Conservation (phyloP, 2,797 vertebrate species). For the Amblyopsis hoosieri region DNA sequence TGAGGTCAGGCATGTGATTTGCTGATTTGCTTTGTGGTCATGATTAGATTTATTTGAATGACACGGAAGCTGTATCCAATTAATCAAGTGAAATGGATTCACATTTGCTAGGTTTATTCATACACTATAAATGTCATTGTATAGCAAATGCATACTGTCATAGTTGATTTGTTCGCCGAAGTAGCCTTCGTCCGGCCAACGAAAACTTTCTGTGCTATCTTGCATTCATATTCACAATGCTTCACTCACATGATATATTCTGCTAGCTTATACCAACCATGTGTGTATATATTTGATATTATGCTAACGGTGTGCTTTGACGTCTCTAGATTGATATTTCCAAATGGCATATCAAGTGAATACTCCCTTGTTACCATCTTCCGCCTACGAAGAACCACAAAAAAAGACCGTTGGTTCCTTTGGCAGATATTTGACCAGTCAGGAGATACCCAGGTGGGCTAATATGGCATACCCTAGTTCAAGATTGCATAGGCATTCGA, state of each 20-base stretch:
- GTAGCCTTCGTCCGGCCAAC: conserved; percentile 47
- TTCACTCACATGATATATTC: too few relatives aligned
- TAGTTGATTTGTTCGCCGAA: conserved; percentile 60
- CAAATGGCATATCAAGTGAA: conserved; percentile 87
- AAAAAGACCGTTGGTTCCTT: conserved; percentile 94
- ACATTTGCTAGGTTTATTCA: conserved; percentile 63
- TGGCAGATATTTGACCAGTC: conserved; percentile 89
- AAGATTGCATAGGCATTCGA: background rate
- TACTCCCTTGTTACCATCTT: conserved; percentile 85
- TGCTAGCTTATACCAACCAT: too few relatives aligned
- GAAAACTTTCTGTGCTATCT: conserved; percentile 14
- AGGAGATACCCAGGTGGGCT: conserved; percentile 87
- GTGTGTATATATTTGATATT: too few relatives aligned
- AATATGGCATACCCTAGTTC: conserved; percentile 1
- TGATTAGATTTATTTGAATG: conserved; percentile 67
- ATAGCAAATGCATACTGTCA: conserved; percentile 52
- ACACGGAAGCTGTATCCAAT: conserved; percentile 51
- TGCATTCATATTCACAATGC: background rate
- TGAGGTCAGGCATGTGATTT: conserved; percentile 44
- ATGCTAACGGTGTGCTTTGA: background rate
- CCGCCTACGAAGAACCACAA: conserved; percentile 89
- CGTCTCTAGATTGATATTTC: conserved; percentile 83
- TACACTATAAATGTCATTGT: conserved; percentile 32
- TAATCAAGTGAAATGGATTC: conserved; percentile 67
- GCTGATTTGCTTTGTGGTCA: conserved; percentile 40